Conservation (phyloP, 2,113 vertebrate genomes). For the Sigmodon hispidus region DNA sequence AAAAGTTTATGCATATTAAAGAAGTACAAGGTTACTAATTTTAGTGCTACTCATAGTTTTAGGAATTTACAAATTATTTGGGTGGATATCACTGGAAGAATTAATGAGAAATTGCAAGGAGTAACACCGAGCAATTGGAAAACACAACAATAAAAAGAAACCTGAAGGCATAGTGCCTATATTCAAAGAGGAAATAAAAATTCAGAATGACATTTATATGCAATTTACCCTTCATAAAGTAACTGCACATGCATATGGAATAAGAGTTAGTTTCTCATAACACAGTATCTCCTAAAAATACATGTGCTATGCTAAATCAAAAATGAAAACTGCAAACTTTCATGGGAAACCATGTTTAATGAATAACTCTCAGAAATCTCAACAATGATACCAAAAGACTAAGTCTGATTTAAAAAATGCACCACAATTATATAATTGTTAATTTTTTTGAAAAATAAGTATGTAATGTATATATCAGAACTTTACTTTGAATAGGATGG, state of each 20-base stretch:
- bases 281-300: conserved; percentile 37
- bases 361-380: neutral
- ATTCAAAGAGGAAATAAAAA: neutral
- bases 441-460: neutral
- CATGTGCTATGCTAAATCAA: neutral
- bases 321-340: neutral
- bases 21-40: neutral
- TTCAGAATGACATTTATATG: conserved; percentile 1
- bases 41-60: neutral
- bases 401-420: neutral
- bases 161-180: neutral
- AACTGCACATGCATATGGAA: neutral
- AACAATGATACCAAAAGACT: neutral
- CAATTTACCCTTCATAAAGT: conserved; percentile 8
- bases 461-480: fast-evolving
- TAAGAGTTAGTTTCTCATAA: neutral
- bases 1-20: neutral
- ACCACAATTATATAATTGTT: neutral
- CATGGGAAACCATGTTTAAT: neutral
- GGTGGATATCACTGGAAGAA: fast-evolving
- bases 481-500: neutral
- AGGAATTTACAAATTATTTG: neutral
- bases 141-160: neutral
- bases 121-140: neutral
- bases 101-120: neutral